Conservation (phyloP, 92 coral and sea anemone genomes). For the Metridium senile region DNA sequence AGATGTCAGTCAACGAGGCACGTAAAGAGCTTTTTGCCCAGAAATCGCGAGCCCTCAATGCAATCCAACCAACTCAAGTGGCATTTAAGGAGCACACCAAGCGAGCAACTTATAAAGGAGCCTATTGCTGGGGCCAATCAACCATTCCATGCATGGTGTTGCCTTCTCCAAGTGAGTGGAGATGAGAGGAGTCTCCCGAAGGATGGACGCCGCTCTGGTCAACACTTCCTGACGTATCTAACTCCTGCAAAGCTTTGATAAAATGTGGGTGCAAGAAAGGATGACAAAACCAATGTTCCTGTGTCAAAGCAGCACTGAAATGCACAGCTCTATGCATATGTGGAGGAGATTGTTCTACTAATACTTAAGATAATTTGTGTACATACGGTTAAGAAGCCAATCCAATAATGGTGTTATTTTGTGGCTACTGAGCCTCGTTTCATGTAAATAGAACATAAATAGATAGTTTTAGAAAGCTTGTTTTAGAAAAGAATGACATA, state of each 20-base stretch:
- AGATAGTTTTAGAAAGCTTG: too few species aligned
- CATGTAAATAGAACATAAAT: too few species aligned
- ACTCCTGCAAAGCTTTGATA: constrained; percentile 37
- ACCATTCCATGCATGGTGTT: constrained; percentile 16
- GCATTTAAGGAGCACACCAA: constrained; percentile 53
- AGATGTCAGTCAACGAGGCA: constrained; percentile 30
- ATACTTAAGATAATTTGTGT: too few species aligned
- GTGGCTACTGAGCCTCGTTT: too few species aligned
- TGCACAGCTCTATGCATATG: constrained; percentile 62
- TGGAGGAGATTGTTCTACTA: not conserved
- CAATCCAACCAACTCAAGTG: constrained; percentile 43
- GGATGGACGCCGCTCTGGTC: constrained; percentile 35
- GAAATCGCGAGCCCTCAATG: constrained; percentile 28
- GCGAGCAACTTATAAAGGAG: constrained; percentile 53
- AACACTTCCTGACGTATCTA: constrained; percentile 44
- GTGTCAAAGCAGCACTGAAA: constrained; percentile 44
- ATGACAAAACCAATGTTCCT: constrained; percentile 41
- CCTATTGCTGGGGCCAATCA: constrained; percentile 62
- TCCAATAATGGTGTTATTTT: too few species aligned
- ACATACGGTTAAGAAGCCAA: too few species aligned
- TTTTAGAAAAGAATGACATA: too few species aligned
- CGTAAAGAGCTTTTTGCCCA: constrained; percentile 23
- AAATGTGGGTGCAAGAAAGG: constrained; percentile 62
- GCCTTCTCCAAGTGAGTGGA: constrained; percentile 52
- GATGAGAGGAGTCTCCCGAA: constrained; percentile 37